Evolutionary conservation across 2,113 vertebrate genomes (phyloP), one percentile per base, ranked within the genome.

Genomic region (Chloropsis cyanopogon): DNA sequence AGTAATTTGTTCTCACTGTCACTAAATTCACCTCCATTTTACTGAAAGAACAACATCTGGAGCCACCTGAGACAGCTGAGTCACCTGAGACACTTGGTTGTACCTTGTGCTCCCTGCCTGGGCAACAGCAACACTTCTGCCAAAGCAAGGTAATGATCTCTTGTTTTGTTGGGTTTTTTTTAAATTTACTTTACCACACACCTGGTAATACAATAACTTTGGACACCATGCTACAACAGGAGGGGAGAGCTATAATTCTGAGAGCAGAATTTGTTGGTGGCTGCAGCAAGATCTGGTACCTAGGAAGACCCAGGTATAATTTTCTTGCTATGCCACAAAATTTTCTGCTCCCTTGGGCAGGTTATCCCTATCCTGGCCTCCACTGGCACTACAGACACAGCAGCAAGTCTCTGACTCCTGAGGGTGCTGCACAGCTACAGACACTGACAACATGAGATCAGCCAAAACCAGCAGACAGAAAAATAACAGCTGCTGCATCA

Each of bases 141-240:
- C 22, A 35, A 59, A 59, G n/a, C 56, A 25, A 35, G n/a, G n/a
- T 24, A 25, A 35, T 24, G 7, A 16, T 35, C 23, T 61, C 42
- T 50, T 66, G 29, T 33, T 37, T 0, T 12, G 19, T 42, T 44
- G 3, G 5, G 5, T 5, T 18, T 33, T n/a, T 26, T 8, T 1
- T 21, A 2, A 4, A 54, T 56, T 77, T 78, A 22, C 22, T 46
- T 79, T 28, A n/a, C 47, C 59, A 61, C 14, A 18, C 4, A 22
- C 10, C 6, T 77, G 5, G 2, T 57, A 47, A 8, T 29, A n/a
- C 47, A 84, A 22, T 29, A 61, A 35, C 26, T 69, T 33, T 56
- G 46, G 31, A 44, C 71, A 71, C 12, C 18, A 16, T 6, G 18
- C 13, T 69, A 21, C 14, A 22, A 56, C 6, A 76, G 15, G 25